Evolutionary conservation across 2,888 invertebrate genomes (phyloP), one percentile per base, ranked within the genome.

Genomic region (Drosophila pseudotakahashii): DNA sequence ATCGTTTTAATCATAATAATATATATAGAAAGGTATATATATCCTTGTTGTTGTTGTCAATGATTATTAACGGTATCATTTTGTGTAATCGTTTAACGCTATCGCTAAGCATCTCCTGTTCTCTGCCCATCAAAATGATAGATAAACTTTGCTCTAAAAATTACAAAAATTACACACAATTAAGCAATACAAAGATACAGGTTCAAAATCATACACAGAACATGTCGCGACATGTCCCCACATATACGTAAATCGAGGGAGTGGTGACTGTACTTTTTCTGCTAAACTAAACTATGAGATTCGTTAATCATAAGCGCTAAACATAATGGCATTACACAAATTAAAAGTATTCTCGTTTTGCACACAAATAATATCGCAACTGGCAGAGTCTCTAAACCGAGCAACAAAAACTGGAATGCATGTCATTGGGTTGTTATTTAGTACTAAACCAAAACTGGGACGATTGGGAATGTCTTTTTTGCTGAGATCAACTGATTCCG

Each of bases 321-420:
- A 55, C 66, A 66, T 66, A 66, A 67, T 66, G 47, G 54, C 26
- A 76, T 79, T 73, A 66, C 80, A 84, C 70, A 81, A 73, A 81
- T 81, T 45, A 55, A 72, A 73, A 82, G 66, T 76, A 75, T 75
- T 78, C 52, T 57, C 68, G 53, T 69, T 76, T 77, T 77, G 76
- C 76, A 79, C 74, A 79, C 74, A 84, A 81, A 68, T 81, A 81
- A 84, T 81, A 81, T 81, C 84, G 78, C 77, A 77, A 80, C 69
- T 80, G 82, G 80, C 82, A 76, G 55, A 72, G 45, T 55, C 16
- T 45, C 41, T 39, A 48, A 55, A 42, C 55, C 55, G 66, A 67
- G 66, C 67, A 54, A 66, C 45, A 47, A 30, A 66, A 67, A 47
- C 53, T 41, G 64, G 64, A 64, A 64, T 64, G 64, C 36, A 16